These are phyloP conservation scores for Cyclopterus lumpus DNA, from an alignment of 2,797 vertebrate genomes.

Conservation along the genomic window DNA sequence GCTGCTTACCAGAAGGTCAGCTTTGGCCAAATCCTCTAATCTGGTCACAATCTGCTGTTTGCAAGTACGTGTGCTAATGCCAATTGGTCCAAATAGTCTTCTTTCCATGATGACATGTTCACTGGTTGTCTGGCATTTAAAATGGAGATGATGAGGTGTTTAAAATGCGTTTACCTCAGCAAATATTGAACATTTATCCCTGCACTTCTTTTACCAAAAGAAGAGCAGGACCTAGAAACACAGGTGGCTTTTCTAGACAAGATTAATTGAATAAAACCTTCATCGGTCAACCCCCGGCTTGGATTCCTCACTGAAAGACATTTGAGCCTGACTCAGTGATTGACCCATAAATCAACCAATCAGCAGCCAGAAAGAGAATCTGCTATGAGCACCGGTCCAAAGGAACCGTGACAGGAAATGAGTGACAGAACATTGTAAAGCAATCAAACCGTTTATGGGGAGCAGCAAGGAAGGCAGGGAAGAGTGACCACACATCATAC, in stretches of 20 bases:
- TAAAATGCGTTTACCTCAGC: constrained; percentile 3
- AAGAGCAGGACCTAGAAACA: neutral
- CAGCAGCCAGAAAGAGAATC: constrained; percentile 31
- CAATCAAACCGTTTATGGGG: constrained; percentile 76
- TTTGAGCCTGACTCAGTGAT: constrained; percentile 60
- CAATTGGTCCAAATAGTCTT: constrained; percentile 44
- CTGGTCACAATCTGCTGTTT: constrained; percentile 70
- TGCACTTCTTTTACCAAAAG: neutral
- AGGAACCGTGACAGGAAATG: constrained; percentile 65
- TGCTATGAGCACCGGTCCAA: constrained; percentile 60
- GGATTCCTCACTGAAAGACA: constrained; percentile 56
- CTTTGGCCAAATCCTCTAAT: constrained; percentile 66
- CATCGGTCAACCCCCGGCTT: constrained; percentile 36
- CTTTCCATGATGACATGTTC: constrained; percentile 16
- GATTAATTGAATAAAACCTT: constrained; percentile 57
- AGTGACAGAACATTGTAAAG: constrained; percentile 79
- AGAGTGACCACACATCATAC: constrained; percentile 64
- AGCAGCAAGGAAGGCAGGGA: constrained; percentile 43
- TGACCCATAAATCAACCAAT: constrained; percentile 79
- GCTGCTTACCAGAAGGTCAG: constrained; percentile 70
- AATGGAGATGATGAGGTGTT: neutral
- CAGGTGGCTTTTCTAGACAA: constrained; percentile 22
- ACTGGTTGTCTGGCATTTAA: neutral
- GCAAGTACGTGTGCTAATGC: constrained; percentile 44
- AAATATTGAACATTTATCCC: neutral